phyloP scores from a whole-genome alignment of 2,888 invertebrate species.

The Hyalella azteca region DNA sequence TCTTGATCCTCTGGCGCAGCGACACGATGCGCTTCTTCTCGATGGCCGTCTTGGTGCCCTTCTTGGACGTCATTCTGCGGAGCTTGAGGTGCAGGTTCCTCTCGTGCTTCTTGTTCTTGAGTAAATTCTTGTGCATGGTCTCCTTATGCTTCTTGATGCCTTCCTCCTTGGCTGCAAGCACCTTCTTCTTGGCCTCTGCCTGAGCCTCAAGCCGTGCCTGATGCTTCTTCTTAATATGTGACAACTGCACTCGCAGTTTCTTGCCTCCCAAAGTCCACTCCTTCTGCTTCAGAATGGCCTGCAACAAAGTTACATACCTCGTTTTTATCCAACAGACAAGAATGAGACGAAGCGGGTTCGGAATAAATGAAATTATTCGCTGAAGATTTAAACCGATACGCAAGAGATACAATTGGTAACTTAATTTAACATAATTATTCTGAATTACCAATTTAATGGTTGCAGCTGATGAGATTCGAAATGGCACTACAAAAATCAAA shows the following conservation, averaged over 20 bases:
- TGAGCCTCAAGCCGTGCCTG: background rate
- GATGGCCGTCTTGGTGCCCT: background rate
- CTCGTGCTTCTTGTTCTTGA: constrained; percentile 2
- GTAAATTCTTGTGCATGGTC: background rate
- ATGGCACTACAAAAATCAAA: too few relatives aligned
- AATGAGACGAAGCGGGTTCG: too few relatives aligned
- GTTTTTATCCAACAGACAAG: too few relatives aligned
- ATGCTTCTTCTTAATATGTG: background rate
- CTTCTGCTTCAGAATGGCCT: constrained; percentile 16
- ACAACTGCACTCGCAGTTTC: background rate
- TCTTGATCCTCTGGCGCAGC: background rate
- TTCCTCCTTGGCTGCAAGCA: background rate
- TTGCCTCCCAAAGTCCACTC: background rate
- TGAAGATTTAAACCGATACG: too few relatives aligned
- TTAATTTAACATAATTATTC: too few relatives aligned
- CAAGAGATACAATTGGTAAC: too few relatives aligned
- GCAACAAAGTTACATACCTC: background rate
- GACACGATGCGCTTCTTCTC: constrained; percentile 3
- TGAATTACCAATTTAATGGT: too few relatives aligned
- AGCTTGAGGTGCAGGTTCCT: constrained; percentile 6
- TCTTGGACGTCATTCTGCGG: constrained; percentile 27
- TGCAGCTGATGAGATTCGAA: too few relatives aligned
- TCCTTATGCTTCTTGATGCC: constrained; percentile 23
- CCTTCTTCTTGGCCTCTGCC: background rate
- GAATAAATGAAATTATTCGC: too few relatives aligned